These are phyloP conservation scores for Promerops cafer DNA, from an alignment of 2,113 vertebrate genomes.

Conservation along the genomic window DNA sequence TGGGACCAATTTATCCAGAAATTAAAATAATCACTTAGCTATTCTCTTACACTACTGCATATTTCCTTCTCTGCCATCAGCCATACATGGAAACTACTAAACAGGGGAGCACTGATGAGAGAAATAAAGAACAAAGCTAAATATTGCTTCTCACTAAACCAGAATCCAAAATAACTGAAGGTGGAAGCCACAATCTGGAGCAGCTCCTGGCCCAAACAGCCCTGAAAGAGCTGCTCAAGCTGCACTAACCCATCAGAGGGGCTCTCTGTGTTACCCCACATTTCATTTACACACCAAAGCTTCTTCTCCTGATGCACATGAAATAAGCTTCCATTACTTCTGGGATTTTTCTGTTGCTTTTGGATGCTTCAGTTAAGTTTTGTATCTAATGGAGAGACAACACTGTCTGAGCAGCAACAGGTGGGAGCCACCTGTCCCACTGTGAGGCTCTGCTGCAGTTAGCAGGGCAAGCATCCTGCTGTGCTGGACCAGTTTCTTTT, in stretches of 20 bases:
- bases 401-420: neutral
- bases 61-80: neutral
- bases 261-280: neutral
- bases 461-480: neutral
- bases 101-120: neutral
- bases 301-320: neutral
- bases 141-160: neutral
- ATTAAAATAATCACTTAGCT: neutral
- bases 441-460: neutral
- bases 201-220: neutral
- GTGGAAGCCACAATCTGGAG: neutral
- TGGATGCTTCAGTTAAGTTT: neutral
- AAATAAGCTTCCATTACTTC: neutral
- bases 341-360: neutral
- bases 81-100: neutral
- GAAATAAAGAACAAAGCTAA: neutral
- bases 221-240: neutral
- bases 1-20: neutral
- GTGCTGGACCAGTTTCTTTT: neutral
- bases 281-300: neutral
- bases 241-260: neutral
- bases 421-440: neutral
- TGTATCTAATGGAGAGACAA: neutral
- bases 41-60: neutral
- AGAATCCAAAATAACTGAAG: neutral